Base-by-base conservation (phyloP, 2,113 vertebrate genomes). In the Nyctibius bracteatus region DNA sequence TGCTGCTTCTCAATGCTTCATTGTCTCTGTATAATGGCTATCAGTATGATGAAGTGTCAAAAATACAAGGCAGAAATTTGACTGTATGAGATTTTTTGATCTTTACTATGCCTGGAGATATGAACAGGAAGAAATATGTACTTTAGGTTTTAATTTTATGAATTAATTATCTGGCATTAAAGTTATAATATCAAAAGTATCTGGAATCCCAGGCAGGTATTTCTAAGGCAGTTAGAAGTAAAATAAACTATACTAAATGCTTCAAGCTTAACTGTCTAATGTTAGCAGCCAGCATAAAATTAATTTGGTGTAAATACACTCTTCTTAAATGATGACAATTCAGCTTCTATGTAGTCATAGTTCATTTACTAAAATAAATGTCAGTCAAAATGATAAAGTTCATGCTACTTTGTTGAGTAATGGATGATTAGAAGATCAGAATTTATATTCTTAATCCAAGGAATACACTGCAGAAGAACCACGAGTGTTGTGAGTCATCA, bases 371-470 rank as follows among this genome's bases (percentile, higher is more conserved):
- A 75, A 92, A 90, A 86, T 78, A 89, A 81, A 81, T 39, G 15
- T 66, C 59, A 86, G 30, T 78, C 52, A 91, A 43, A 68, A 89
- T 22, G 7, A 82, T 68, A 83, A 84, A 46, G 41, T 68, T 93
- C 25, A 52, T 58, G 9, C 19, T 70, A 33, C 21, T 74, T 85
- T 81, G 47, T 44, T 91, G 65, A 89, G 24, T 51, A 84, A 84
- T 49, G 30, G 13, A 15, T 55, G 31, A 83, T 52, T 65, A 89
- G 41, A 83, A 74, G 22, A 74, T 43, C 47, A 63, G 31, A 63
- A 86, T 78, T 92, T 54, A 71, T 49, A 57, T 62, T 73, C 43
- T 62, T 58, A 58, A 81, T 91, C 67, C 49, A 95, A 86, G 35
- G 23, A 81, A 81, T 57, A 82, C 21, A 73, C 14, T 51, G 21